Evolutionary conservation across 2,113 vertebrate genomes (phyloP), one percentile per base, ranked within the genome.

Genomic region (Cynocephalus volans): DNA sequence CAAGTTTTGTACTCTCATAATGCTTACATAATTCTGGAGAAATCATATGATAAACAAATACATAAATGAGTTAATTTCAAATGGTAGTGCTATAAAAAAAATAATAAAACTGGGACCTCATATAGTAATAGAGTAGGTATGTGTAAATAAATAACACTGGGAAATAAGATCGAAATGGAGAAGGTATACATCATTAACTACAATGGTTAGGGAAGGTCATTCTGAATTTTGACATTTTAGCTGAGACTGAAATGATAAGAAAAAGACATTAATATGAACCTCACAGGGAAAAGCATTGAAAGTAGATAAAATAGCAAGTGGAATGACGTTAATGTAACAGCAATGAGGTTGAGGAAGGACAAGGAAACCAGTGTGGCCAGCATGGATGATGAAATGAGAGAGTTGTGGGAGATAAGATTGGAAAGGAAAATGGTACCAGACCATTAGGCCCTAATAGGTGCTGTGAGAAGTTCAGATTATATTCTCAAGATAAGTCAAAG

Each of bases 101-200:
- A n/a, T n/a, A 89, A 73, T 82, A 70, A 86, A 93, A 60, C 12
- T 62, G 23, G n/a, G 83, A 91, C 81, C 17, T 60, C 3, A 94
- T 15, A 26, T 8, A 72, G 9, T 54, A 28, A 58, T 56, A 50
- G 7, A 81, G n/a, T 60, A 82, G 23, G 3, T 65, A 41, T 24
- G 2, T 17, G 33, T 64, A 80, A 90, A 85, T 69, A 80, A 88
- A 75, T 64, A 70, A 3, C 52, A 79, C 0, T 41, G 9, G 15
- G 24, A 93, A 96, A n/a, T 70, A 64, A 58, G 12, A 48, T 5
- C 54, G 8, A 9, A 5, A 64, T 26, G 21, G 31, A 88, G 9
- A 72, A 2, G 4, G 4, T 41, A 18, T 18, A n/a, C 0, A 58
- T 0, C 12, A 41, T 58, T 80, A 77, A 88, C 70, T 19, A 76